Evolutionary conservation across 1,140 invertebrate species (phyloP).

Genomic region (Pomacea maculata): DNA sequence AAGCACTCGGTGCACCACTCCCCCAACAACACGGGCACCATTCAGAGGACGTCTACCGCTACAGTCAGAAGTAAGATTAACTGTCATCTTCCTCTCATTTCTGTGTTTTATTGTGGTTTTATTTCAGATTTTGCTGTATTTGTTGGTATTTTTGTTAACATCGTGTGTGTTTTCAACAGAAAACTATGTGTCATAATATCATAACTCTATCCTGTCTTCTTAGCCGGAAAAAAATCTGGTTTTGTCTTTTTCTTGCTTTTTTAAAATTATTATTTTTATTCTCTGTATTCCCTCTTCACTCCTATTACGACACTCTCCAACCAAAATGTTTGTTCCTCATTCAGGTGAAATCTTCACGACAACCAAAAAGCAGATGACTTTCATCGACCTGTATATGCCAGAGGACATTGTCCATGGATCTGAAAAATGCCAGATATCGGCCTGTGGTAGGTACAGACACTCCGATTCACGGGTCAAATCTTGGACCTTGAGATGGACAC

Average conservation of each 20-base stretch:
- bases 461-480: no score
- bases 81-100: neutral
- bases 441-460: slow-evolving; percentile 22
- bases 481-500: no score
- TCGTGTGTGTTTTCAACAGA: neutral
- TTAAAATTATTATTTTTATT: neutral
- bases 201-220: no score
- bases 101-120: no score
- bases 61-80: no score
- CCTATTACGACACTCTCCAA: neutral
- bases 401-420: slow-evolving; percentile 28
- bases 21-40: neutral
- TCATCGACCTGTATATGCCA: slow-evolving; percentile 27
- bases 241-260: neutral
- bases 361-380: slow-evolving; percentile 23
- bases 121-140: neutral
- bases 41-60: slow-evolving; percentile 2
- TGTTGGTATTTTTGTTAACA: neutral
- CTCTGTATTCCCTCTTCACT: neutral
- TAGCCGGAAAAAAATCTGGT: no score
- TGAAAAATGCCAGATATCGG: slow-evolving; percentile 25
- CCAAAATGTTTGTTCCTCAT: neutral
- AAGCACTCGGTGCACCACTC: slow-evolving; percentile 15
- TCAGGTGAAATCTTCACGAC: slow-evolving; percentile 19
- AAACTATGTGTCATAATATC: no score